phyloP scores from a whole-genome alignment of 2,888 invertebrate genomes.

The Diarsia mendica region DNA sequence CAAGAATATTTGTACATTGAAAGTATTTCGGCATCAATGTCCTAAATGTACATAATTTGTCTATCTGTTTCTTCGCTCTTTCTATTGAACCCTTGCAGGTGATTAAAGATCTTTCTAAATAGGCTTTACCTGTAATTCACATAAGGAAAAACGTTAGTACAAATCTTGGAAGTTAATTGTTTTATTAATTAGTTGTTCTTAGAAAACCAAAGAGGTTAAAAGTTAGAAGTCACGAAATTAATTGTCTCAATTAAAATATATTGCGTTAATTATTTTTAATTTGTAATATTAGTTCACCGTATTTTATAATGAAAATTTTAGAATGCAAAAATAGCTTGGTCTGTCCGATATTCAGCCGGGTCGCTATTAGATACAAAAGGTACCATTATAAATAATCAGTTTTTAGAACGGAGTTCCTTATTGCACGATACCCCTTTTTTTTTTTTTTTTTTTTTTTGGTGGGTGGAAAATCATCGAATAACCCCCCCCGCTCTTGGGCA shows the following conservation, averaged over 20 bases:
- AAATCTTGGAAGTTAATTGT: background rate
- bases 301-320: background rate
- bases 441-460: too few relatives aligned
- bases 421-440: too few relatives aligned
- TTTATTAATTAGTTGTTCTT: constrained; percentile 6
- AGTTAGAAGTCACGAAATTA: background rate
- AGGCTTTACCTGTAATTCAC: constrained; percentile 47
- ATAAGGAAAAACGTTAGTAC: background rate
- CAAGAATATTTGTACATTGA: constrained; percentile 25
- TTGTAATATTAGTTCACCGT: background rate
- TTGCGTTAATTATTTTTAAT: background rate
- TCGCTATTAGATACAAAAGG: too few relatives aligned
- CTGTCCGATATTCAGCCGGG: too few relatives aligned
- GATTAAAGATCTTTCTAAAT: constrained; percentile 44
- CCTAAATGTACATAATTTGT: constrained; percentile 59
- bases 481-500: too few relatives aligned
- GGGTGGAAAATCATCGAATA: too few relatives aligned
- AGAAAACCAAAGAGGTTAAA: constrained; percentile 15
- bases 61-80: constrained; percentile 57
- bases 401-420: too few relatives aligned
- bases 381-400: too few relatives aligned
- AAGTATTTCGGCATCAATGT: constrained; percentile 61
- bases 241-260: background rate
- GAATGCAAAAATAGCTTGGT: too few relatives aligned
- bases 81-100: constrained; percentile 58